phyloP scores from a whole-genome alignment of 2,888 invertebrate genomes.

The Copidosoma aretas region DNA sequence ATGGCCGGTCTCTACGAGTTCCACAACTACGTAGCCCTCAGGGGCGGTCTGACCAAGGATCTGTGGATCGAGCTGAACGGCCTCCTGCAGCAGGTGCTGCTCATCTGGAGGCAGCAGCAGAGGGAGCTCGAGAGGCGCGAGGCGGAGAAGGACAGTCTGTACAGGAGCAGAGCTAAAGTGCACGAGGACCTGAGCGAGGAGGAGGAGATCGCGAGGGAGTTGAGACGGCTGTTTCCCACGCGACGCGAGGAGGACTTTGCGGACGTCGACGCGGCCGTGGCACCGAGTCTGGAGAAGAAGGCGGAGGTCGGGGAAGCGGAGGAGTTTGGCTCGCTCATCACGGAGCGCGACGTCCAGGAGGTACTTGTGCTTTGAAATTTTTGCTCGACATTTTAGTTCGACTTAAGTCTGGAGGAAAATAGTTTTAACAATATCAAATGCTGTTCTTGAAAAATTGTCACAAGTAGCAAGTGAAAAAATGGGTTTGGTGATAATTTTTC shows the following conservation, averaged over 20 bases:
- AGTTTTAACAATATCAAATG: too few species aligned
- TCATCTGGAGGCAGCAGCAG: slow-evolving; percentile 80
- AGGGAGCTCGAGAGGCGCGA: slow-evolving; percentile 71
- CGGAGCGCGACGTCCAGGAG: slow-evolving; percentile 33
- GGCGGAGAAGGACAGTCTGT: slow-evolving; percentile 79
- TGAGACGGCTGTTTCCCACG: slow-evolving; percentile 75
- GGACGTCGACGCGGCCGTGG: slow-evolving; percentile 67
- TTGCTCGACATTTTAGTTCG: not conserved
- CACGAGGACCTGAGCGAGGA: slow-evolving; percentile 75
- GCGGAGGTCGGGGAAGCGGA: not conserved
- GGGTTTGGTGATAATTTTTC: too few species aligned
- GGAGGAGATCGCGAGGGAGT: slow-evolving; percentile 70
- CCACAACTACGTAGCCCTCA: slow-evolving; percentile 70
- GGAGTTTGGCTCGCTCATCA: slow-evolving; percentile 26
- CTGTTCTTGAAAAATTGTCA: too few species aligned
- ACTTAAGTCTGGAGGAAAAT: too few species aligned
- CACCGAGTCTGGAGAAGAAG: slow-evolving; percentile 46
- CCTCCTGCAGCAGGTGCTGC: slow-evolving; percentile 70
- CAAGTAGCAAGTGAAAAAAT: too few species aligned
- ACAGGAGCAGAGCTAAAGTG: slow-evolving; percentile 72
- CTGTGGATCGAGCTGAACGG: slow-evolving; percentile 65
- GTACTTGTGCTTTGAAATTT: slow-evolving; percentile 16
- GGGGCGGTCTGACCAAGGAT: slow-evolving; percentile 63
- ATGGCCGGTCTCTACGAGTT: slow-evolving; percentile 76
- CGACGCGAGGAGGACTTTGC: slow-evolving; percentile 73